Evolutionary conservation across 2,888 invertebrate genomes (phyloP), one percentile per base, ranked within the genome.

Genomic region (Oscheius sp.): DNA sequence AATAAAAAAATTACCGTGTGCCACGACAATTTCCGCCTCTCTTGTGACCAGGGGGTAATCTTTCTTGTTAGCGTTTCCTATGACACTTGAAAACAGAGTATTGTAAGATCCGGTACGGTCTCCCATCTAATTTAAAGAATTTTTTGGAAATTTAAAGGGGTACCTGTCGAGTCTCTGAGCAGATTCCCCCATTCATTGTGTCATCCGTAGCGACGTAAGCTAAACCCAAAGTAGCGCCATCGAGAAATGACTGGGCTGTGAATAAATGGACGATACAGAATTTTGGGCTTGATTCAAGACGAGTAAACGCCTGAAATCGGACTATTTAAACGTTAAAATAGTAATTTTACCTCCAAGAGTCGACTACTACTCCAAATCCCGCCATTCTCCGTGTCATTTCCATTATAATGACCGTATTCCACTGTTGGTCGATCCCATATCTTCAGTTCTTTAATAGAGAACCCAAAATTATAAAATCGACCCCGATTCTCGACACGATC

Each of bases 401-500:
- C 72, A 59, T 80, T 80, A 58, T 80, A 80, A 55, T 79, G 79
- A n/a, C 63, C 46, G 1, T 63, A 56, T n/a, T 70, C 64, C 0
- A 23, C 55, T 23, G 73, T 69, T 45, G 75, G 75, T 5, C 69
- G 59, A 23, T 80, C 77, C 29, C 75, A 71, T 16, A 80, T 72
- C 64, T 76, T 77, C 45, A 80, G 70, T 46, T 80, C 79, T 45
- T 80, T 80, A 59, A 80, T 80, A 1, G 76, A 74, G 55, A 80
- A 77, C 21, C 79, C 79, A 69, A 80, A 71, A 56, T 77, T 77
- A n/a, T 71, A 61, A n/a, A 80, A 77, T 68, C 69, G 43, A n/a
- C 71, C 76, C 5, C 46, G 43, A 13, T 74, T 70, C 1, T 56
- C 49, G 2, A 64, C 49, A 43, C 29, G 43, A 2, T 74, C 66